A percentile compares a stretch with the other conserved stretches of the same genome.
Evolutionary conservation across 2,888 invertebrate genomes (phyloP).

Genomic region (Lampropteryx suffumata): DNA sequence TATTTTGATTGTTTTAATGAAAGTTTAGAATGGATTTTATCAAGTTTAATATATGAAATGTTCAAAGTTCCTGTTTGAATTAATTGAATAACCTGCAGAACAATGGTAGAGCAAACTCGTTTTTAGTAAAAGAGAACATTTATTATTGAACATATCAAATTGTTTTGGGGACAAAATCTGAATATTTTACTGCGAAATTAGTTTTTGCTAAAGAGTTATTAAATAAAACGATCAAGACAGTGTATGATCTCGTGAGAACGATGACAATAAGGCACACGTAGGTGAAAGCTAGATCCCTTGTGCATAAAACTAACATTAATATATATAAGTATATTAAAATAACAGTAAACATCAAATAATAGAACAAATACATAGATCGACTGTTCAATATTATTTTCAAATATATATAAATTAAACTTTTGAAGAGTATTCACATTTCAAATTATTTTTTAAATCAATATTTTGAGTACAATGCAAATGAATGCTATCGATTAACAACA

Average conservation of each 20-base stretch:
- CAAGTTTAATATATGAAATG: slow-evolving; percentile 2
- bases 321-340: no score
- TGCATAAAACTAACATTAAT: slow-evolving; percentile 34
- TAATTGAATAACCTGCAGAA: slow-evolving; percentile 45
- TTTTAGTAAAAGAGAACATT: slow-evolving; percentile 45
- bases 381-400: slow-evolving; percentile 42
- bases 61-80: slow-evolving; percentile 43
- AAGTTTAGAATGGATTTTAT: not conserved
- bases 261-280: slow-evolving; percentile 65
- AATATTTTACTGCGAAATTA: slow-evolving; percentile 37
- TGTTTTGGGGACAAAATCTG: slow-evolving; percentile 49
- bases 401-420: slow-evolving; percentile 53
- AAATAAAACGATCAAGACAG: slow-evolving; percentile 37
- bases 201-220: slow-evolving; percentile 43
- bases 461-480: slow-evolving; percentile 38
- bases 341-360: slow-evolving; percentile 15
- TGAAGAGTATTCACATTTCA: slow-evolving; percentile 53
- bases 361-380: slow-evolving; percentile 35
- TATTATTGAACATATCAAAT: slow-evolving; percentile 72
- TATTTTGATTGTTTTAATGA: not conserved
- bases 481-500: slow-evolving; percentile 45
- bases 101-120: slow-evolving; percentile 63
- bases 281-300: slow-evolving; percentile 53
- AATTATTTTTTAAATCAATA: slow-evolving; percentile 25
- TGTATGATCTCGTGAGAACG: slow-evolving; percentile 38